These are phyloP conservation scores for Thyatira batis DNA, from an alignment of 2,888 invertebrate species.

Conservation along the genomic window DNA sequence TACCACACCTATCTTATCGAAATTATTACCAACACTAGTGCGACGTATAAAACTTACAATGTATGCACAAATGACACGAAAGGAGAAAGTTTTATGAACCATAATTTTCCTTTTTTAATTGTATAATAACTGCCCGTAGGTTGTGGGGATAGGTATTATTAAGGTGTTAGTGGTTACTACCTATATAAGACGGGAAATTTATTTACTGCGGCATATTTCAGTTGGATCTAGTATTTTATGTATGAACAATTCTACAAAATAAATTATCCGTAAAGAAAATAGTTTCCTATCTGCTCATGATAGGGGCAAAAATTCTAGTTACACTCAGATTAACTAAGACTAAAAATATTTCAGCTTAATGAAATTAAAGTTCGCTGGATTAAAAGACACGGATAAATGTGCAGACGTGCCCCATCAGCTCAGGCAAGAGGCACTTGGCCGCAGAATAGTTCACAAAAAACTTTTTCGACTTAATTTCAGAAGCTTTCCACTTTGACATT, in stretches of 20 bases:
- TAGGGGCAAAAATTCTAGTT: not conserved
- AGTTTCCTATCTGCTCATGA: too few species aligned
- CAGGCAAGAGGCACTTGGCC: not conserved
- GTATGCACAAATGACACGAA: conserved; percentile 38
- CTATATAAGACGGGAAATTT: not conserved
- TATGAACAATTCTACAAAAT: too few species aligned
- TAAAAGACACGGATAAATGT: not conserved
- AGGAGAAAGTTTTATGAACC: conserved; percentile 38
- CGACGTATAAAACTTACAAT: conserved; percentile 24
- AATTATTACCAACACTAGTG: conserved; percentile 31
- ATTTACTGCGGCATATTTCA: not conserved
- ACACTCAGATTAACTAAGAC: not conserved
- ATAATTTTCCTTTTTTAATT: conserved; percentile 38
- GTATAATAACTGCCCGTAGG: conserved; percentile 30
- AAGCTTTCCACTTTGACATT: conserved; percentile 43
- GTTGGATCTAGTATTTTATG: not conserved
- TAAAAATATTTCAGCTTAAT: not conserved
- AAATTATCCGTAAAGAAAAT: too few species aligned
- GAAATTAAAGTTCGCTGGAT: not conserved
- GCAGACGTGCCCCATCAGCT: not conserved
- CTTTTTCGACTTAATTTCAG: conserved; percentile 22
- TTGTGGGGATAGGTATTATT: conserved; percentile 13
- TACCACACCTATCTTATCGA: conserved; percentile 35
- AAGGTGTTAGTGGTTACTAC: conserved; percentile 27
- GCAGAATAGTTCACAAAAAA: conserved; percentile 14